phyloP scores from a whole-genome alignment of 2,113 vertebrate genomes.

The Pterocles burchelli region DNA sequence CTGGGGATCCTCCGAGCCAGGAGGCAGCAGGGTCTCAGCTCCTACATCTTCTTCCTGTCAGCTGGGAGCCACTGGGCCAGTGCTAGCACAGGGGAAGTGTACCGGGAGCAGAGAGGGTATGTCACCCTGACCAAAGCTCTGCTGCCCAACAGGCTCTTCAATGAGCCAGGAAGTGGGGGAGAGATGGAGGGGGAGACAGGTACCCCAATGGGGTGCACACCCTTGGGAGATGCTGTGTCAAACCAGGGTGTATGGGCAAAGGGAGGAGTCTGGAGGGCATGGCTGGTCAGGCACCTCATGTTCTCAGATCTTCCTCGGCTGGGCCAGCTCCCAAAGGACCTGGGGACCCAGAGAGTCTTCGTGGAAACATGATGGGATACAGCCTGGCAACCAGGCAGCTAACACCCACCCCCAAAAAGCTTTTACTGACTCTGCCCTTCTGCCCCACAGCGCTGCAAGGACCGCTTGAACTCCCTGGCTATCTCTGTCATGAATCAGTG shows the following conservation, averaged over 20 bases:
- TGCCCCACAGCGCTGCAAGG: slow-evolving; percentile 90
- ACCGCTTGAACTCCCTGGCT: slow-evolving; percentile 95
- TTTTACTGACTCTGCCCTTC: neutral
- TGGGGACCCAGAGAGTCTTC: neutral
- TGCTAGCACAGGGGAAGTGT: neutral
- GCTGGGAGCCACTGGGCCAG: neutral
- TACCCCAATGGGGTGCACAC: neutral
- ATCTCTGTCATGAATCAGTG: slow-evolving; percentile 96
- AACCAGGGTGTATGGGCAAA: accelerated
- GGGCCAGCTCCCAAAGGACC: neutral
- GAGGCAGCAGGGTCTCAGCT: neutral
- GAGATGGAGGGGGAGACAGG: neutral
- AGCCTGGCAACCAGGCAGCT: neutral
- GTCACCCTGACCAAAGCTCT: neutral
- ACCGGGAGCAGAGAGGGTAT: neutral
- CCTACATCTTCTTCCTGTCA: neutral
- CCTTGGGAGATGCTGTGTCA: neutral
- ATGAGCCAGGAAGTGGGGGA: neutral
- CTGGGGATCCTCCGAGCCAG: neutral
- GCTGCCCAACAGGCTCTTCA: neutral
- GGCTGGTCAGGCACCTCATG: neutral
- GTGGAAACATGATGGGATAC: neutral
- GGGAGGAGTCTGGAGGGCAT: neutral
- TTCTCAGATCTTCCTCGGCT: neutral
- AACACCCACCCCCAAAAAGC: neutral